A percentile compares a stretch with the other conserved stretches of the same genome.
Conservation (phyloP, 2,888 invertebrate species). For the Helobdella robusta region DNA sequence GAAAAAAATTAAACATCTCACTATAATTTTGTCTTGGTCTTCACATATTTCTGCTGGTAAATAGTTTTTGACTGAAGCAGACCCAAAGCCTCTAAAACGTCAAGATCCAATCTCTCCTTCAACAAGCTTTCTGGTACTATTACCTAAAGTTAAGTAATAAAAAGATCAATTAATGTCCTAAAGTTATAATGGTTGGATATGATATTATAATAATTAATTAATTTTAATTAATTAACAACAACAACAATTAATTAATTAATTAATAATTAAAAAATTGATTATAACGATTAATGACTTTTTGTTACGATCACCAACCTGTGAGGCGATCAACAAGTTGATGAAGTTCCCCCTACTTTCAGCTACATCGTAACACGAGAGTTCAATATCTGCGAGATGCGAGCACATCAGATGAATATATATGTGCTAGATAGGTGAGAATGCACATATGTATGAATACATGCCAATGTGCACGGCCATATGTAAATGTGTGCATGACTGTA, state of each 20-base stretch:
- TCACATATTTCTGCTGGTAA: constrained; percentile 68
- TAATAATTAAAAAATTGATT: background rate
- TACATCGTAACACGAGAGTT: constrained; percentile 62
- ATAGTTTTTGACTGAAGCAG: constrained; percentile 68
- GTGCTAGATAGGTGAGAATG: too few species aligned
- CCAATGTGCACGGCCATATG: too few species aligned
- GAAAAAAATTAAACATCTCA: constrained; percentile 55
- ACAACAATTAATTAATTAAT: too few species aligned
- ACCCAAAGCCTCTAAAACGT: constrained; percentile 81
- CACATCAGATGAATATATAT: background rate
- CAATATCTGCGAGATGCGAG: constrained; percentile 56
- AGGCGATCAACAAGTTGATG: constrained; percentile 29
- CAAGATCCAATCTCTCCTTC: constrained; percentile 84
- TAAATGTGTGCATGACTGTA: too few species aligned
- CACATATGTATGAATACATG: too few species aligned
- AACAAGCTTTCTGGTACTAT: constrained; percentile 65
- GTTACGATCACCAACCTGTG: background rate
- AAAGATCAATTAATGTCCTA: too few species aligned
- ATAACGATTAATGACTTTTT: background rate
- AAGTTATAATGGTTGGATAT: too few species aligned
- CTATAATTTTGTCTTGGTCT: constrained; percentile 95
- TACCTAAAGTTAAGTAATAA: too few species aligned
- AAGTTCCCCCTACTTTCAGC: constrained; percentile 65
- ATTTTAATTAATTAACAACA: too few species aligned
- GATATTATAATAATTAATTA: too few species aligned